Evolutionary conservation across 2,797 vertebrate species (phyloP), one percentile per base, ranked within the genome.

Genomic region (Hybognathus amarus): DNA sequence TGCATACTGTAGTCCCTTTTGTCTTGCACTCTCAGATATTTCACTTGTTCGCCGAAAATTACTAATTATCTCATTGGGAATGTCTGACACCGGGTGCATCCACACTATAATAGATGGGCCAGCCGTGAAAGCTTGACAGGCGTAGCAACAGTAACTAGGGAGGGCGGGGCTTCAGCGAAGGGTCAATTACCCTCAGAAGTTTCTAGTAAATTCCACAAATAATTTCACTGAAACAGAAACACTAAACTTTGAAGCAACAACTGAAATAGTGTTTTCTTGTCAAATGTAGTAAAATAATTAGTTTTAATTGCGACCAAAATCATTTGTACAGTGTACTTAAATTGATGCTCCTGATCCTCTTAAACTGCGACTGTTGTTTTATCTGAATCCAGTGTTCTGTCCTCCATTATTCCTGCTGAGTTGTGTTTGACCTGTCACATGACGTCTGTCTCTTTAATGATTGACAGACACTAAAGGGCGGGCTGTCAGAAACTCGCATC

Each of bases 401-500:
- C n/a, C 54, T 59, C 5, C n/a, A 13, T 13, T 2, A 5, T 13
- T 61, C 11, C 24, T 61, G 2, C 56, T 61, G 56, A 61, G 6
- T 2, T 61, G 56, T 59, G 56, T 27, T 59, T 12, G 54, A 59
- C 24, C n/a, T 61, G 56, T 61, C 27, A 27, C 40, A 33, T 52
- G 45, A 33, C 12, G 61, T n/a, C 11, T 67, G 45, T 70, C 24
- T 90, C 15, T 87, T 52, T 47, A 63, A 20, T 77, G 20, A 54
- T 79, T 61, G 91, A 10, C 91, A 99, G 98, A 99, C 96, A 66
- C 92, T 99, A 85, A 99, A 99, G 93, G 98, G 97, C 33, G 98
- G 98, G 30, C 95, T 99, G 64, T 98, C 97, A 33, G 98, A 99
- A 95, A 99, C 98, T 5, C 96, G 98, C 94, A 99, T 99, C 88